Evolutionary conservation across 2,888 invertebrate genomes (phyloP).

Genomic region (Apoderus coryli): DNA sequence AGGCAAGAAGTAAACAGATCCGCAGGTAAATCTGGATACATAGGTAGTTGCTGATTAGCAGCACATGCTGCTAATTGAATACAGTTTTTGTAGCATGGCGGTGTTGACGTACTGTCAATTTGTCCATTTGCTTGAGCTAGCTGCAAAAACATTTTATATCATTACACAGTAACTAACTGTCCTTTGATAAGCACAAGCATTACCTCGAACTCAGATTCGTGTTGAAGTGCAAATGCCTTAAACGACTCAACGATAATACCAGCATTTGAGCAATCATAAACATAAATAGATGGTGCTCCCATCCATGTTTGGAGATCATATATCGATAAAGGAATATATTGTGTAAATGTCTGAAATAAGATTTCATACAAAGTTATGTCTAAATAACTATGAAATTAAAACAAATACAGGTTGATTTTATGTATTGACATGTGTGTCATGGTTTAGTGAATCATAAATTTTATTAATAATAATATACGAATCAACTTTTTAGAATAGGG

Average conservation of each 20-base stretch:
- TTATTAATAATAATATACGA: no score
- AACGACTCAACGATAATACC: conserved; percentile 90
- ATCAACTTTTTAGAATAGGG: no score
- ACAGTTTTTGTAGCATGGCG: conserved; percentile 69
- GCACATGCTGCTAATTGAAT: conserved; percentile 95
- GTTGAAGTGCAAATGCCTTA: conserved; percentile 79
- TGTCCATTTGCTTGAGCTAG: conserved; percentile 15
- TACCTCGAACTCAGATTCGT: conserved; percentile 66
- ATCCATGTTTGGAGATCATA: conserved; percentile 99
- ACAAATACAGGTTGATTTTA: no score
- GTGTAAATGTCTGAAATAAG: conserved; percentile 73
- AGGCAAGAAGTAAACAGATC: conserved; percentile 96
- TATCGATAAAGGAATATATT: conserved; percentile 97
- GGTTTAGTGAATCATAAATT: no score
- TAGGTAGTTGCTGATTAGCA: conserved; percentile 84
- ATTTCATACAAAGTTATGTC: background rate
- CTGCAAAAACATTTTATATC: conserved; percentile 11
- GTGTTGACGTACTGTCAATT: conserved; percentile 11
- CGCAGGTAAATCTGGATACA: conserved; percentile 95
- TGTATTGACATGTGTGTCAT: no score
- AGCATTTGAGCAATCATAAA: conserved; percentile 98
- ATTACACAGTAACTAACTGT: no score
- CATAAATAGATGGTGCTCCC: conserved; percentile 97
- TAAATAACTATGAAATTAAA: conserved; percentile 2
- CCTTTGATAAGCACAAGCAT: conserved; percentile 9